Base-by-base conservation (phyloP, 2,113 vertebrate genomes). In the Tor tambroides region DNA sequence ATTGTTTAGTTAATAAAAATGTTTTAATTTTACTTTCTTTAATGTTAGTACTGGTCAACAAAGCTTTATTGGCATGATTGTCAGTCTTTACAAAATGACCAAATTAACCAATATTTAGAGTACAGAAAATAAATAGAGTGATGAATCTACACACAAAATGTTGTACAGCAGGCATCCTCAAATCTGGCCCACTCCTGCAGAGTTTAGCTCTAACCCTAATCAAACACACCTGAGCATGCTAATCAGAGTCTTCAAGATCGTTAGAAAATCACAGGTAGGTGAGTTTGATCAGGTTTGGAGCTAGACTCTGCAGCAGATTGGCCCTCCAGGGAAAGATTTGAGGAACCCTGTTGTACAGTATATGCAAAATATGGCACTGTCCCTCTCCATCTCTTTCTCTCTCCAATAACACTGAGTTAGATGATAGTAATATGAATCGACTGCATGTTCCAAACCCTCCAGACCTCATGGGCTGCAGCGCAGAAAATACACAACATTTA, bases 381-480 rank as follows among this genome's bases (percentile, higher is more conserved):
- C 43, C 51, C 9, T 85, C 51, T 87, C 65, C 35, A n/a, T 26
- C 54, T 75, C 0, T 35, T 43, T 19, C 65, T 54, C 17, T 30
- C 83, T 49, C 56, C 46, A 54, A 26, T 80, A 35, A 79, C 26
- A 56, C 5, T 23, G 49, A 43, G 77, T 67, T 65, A 82, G n/a
- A 82, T 28, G 59, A 38, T 72, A 32, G 59, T 72, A 77, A 81
- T 77, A 84, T 41, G 85, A 86, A 59, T 54, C 12, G 56, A 72
- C 35, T 49, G 69, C 78, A 78, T 59, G 59, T 86, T 79, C 21
- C 59, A 65, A 78, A 81, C 17, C 49, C 67, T 65, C 21, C 77
- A 75, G 76, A 69, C 28, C 76, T 80, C 81, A 75, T 76, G 54
- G 7, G 19, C 77, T 41, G 83, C 69, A 81, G 75, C 28, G 30